phyloP scores from a whole-genome alignment of 2,113 vertebrate genomes.

The Dolichotis patagonum region DNA sequence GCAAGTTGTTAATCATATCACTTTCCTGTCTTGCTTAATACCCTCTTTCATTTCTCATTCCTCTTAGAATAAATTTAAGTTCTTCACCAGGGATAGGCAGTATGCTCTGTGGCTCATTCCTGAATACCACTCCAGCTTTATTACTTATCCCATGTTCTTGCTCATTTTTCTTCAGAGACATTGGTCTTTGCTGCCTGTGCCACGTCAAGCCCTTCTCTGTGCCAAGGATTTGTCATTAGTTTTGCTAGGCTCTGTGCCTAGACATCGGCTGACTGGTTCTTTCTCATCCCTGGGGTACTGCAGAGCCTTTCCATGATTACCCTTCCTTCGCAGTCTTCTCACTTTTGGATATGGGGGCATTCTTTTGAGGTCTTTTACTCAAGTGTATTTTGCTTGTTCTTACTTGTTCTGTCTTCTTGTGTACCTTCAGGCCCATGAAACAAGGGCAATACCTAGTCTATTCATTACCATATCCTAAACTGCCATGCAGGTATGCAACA shows the following conservation, averaged over 20 bases:
- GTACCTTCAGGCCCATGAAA: not conserved
- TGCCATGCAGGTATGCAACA: not conserved
- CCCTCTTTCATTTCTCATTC: not conserved
- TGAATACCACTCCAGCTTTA: slow-evolving; percentile 14
- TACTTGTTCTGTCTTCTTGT: not conserved
- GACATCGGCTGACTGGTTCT: not conserved
- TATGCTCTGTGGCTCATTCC: slow-evolving; percentile 11
- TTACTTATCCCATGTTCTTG: not conserved
- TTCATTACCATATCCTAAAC: not conserved
- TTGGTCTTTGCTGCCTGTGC: not conserved
- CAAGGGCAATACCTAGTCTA: not conserved
- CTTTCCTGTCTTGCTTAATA: not conserved
- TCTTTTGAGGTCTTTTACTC: not conserved
- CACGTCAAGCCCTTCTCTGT: not conserved
- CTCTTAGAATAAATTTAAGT: slow-evolving; percentile 6
- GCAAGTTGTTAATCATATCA: not conserved
- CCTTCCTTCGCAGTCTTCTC: not conserved
- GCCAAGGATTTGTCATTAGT: not conserved
- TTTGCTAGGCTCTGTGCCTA: slow-evolving; percentile 24
- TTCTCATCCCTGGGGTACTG: not conserved
- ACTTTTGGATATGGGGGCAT: not conserved
- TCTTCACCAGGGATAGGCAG: not conserved
- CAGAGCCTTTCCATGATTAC: not conserved
- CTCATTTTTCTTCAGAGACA: not conserved
- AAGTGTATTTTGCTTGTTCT: not conserved